Conservation (phyloP, 2,113 vertebrate species). For the Fregetta grallaria region DNA sequence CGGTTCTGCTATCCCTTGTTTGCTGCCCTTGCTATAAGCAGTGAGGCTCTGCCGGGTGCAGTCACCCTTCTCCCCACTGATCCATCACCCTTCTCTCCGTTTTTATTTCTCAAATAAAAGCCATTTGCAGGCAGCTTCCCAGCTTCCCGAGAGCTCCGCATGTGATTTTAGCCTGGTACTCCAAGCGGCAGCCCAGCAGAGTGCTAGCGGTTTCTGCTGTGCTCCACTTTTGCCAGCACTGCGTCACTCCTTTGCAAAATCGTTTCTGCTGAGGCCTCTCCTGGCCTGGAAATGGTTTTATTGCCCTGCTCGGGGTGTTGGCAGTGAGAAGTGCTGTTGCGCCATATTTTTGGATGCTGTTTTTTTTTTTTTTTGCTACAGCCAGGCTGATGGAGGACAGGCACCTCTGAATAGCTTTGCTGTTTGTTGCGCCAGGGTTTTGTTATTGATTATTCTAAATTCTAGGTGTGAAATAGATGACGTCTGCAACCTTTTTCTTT, state of each 20-base stretch:
- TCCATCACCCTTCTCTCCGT: background rate
- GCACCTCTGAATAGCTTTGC: background rate
- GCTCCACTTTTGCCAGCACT: background rate
- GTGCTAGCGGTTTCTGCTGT: fast-evolving
- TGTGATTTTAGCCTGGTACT: background rate
- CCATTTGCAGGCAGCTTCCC: background rate
- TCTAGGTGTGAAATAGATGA: background rate
- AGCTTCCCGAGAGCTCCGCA: fast-evolving
- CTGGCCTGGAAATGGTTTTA: background rate
- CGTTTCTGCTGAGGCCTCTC: fast-evolving
- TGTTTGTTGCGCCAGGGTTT: background rate
- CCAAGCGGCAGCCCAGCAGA: background rate
- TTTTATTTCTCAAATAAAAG: background rate
- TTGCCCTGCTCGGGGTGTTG: background rate
- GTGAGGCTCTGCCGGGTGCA: fast-evolving
- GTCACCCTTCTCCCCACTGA: background rate
- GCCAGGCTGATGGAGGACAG: background rate
- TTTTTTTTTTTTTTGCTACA: background rate
- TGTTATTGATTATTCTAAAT: background rate
- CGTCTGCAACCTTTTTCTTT: background rate
- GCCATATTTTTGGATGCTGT: fast-evolving
- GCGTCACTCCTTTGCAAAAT: fast-evolving
- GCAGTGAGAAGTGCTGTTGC: background rate
- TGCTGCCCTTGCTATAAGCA: background rate
- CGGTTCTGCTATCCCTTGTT: background rate